These are phyloP conservation scores for Cassiopea xamachana DNA, from an alignment of 30 jellyfish, hydroid and myxozoan species.

Conservation along the genomic window DNA sequence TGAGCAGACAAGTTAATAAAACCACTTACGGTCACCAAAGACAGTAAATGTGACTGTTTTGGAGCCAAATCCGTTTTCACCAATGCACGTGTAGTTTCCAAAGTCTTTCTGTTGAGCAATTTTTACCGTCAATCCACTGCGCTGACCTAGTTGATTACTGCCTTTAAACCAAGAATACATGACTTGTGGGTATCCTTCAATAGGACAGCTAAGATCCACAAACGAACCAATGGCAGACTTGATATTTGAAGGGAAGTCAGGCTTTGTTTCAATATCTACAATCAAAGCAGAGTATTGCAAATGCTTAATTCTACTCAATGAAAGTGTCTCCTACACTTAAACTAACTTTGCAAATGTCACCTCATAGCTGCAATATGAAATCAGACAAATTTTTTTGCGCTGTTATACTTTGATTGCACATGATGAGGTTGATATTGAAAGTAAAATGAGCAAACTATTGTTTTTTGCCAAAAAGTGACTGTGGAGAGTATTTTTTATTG, in stretches of 20 bases:
- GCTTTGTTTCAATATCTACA: conserved; percentile 39
- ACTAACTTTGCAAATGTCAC: no score
- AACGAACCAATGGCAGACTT: conserved; percentile 19
- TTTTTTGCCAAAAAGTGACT: no score
- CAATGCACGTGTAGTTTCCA: conserved; percentile 65
- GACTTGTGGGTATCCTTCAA: conserved; percentile 54
- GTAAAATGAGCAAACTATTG: no score
- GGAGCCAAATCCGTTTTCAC: conserved; percentile 49
- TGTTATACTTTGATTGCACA: no score
- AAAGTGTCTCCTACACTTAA: no score
- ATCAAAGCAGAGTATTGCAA: not conserved
- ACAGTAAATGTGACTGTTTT: conserved; percentile 23
- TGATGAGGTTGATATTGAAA: no score
- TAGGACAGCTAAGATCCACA: conserved; percentile 47
- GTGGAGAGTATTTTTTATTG: no score
- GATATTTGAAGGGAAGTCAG: not conserved
- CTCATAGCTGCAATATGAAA: no score
- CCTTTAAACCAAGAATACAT: conserved; percentile 47
- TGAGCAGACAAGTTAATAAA: not conserved
- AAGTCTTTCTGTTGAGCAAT: conserved; percentile 3
- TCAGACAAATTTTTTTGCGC: no score
- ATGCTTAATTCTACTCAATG: no score
- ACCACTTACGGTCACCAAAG: not conserved
- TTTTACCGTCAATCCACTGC: conserved; percentile 18
- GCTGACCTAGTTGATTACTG: conserved; percentile 11